Evolutionary conservation across 1,140 invertebrate species (phyloP).

Genomic region (Nebria ingens): DNA sequence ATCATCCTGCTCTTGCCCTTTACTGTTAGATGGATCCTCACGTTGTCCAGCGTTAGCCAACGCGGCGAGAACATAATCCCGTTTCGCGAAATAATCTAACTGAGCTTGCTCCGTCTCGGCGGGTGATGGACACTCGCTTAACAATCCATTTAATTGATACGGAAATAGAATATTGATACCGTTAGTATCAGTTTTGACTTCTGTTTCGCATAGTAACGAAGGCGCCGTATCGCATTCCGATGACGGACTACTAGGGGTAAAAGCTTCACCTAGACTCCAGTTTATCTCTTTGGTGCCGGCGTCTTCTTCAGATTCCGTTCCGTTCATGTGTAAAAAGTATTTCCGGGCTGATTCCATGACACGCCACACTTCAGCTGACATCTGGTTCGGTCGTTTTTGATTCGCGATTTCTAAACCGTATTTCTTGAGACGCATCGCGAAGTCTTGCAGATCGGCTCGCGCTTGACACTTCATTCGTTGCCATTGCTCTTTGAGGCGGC

Average conservation of each 20-base stretch:
- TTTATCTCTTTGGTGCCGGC: background rate
- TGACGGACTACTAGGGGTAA: background rate
- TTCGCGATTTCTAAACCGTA: background rate
- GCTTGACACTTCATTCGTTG: constrained; percentile 37
- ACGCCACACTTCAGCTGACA: background rate
- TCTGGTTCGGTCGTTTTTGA: constrained; percentile 1
- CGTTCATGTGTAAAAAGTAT: constrained; percentile 5
- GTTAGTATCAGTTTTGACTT: background rate
- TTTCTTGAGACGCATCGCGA: background rate
- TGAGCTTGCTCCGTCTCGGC: background rate
- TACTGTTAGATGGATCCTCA: background rate
- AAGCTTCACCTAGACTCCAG: background rate
- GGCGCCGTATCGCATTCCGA: constrained; percentile 2
- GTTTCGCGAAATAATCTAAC: background rate
- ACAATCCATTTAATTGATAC: background rate
- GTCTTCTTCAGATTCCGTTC: background rate
- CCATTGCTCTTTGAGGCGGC: constrained; percentile 41
- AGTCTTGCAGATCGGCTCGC: background rate
- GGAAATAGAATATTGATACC: background rate
- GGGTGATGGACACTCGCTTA: background rate
- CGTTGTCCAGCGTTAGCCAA: background rate
- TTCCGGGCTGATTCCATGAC: constrained; percentile 3
- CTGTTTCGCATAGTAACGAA: background rate
- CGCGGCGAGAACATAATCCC: background rate
- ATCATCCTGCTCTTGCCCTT: background rate